Base-by-base conservation (phyloP, 2,113 vertebrate genomes). In the Urocolius indicus region DNA sequence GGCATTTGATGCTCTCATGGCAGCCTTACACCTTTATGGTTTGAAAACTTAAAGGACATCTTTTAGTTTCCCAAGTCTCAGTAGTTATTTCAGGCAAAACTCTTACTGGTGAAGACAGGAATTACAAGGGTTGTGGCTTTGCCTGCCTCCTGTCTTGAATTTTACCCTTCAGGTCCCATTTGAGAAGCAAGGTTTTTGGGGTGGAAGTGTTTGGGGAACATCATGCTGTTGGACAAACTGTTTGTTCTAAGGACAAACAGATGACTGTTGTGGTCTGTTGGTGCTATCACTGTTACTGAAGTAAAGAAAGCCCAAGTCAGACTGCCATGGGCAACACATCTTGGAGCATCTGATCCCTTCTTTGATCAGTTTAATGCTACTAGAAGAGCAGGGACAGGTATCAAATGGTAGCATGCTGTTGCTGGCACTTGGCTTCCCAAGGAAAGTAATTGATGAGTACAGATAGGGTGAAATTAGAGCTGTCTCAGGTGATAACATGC, bases 391-490 rank as follows among this genome's bases (percentile, higher is more conserved):
- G 54, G 59, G 52, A 15, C 58, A 61, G 54, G 54, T 72, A 45
- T 46, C 0, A 3, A 55, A 21, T 45, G 71, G 52, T 66, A 62
- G 32, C 8, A 2, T 11, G 23, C 29, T 22, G 20, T 19, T 77
- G 49, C 48, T 45, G 11, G 65, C 16, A 2, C 34, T 21, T 49
- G 34, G 19, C 2, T 4, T 74, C 0, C 0, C 22, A 24, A 7
- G 71, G 21, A 17, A 10, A 43, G 38, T 30, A n/a, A 88, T 43
- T 65, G 59, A 6, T 84, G 73, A 66, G 65, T 21, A 13, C 6
- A 57, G 68, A 23, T 19, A 36, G 23, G 46, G 55, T 52, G 52
- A 36, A 46, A 82, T 27, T 32, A 83, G 85, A 72, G 75, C 85
- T 76, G 67, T 92, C 18, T 14, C 32, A 58, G 30, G 43, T 4